A percentile compares a stretch with the other conserved stretches of the same genome.
Conservation (phyloP, 1,140 invertebrate genomes). For the Diplogasteroides magnus region DNA sequence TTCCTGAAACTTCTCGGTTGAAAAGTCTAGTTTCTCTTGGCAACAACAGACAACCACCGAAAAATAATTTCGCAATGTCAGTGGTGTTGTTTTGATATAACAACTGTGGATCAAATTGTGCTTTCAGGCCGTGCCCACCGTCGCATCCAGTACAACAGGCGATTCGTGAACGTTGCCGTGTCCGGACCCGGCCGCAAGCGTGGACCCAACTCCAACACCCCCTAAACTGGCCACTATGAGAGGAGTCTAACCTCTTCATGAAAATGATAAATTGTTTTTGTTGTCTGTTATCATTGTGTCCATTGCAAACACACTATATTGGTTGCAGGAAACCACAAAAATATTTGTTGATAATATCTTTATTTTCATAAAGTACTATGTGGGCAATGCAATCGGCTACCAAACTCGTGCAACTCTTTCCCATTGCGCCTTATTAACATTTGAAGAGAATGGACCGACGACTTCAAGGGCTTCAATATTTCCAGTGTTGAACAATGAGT, state of each 20-base stretch:
- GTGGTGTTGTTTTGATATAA: background rate
- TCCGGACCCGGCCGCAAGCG: conserved; percentile 82
- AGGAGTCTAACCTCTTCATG: background rate
- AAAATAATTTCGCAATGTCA: background rate
- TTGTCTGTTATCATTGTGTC: conserved; percentile 15
- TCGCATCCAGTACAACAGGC: conserved; percentile 93
- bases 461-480: background rate
- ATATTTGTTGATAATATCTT: conserved; percentile 7
- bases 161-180: conserved; percentile 93
- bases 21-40: background rate
- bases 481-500: background rate
- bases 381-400: background rate
- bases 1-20: conserved; percentile 4
- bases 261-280: conserved; percentile 8
- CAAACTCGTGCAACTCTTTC: background rate
- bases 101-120: conserved; percentile 11
- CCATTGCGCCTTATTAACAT: background rate
- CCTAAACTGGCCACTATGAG: conserved; percentile 28
- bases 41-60: background rate
- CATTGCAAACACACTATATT: conserved; percentile 13
- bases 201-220: conserved; percentile 86
- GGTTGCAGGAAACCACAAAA: background rate
- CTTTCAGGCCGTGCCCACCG: conserved; percentile 82
- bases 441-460: background rate
- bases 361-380: background rate